A percentile compares a stretch with the other conserved stretches of the same genome.
These are phyloP conservation scores for Arremon brunneinucha DNA, from an alignment of 2,797 vertebrate genomes.

Conservation along the genomic window DNA sequence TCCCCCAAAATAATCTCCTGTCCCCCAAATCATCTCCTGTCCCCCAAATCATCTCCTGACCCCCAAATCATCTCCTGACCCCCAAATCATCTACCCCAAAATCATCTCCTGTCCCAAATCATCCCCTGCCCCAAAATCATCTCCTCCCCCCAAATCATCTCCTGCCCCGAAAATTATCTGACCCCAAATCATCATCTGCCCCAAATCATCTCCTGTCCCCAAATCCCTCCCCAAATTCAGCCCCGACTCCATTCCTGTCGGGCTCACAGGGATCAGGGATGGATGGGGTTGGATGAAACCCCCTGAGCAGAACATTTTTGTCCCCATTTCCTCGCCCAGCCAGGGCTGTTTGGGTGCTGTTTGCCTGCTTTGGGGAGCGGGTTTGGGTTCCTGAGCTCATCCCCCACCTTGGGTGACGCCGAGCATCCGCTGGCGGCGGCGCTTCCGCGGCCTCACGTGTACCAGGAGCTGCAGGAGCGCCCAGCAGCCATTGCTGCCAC, in stretches of 20 bases:
- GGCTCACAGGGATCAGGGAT: fast-evolving
- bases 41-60: no score
- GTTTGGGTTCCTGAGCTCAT: background rate
- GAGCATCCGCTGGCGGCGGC: background rate
- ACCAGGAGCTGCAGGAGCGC: fast-evolving
- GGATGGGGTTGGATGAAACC: background rate
- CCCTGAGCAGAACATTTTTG: fast-evolving
- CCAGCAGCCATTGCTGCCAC: fast-evolving
- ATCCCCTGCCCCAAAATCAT: no score
- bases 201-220: background rate
- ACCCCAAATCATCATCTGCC: no score
- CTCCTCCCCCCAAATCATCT: no score
- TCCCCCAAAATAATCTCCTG: fast-evolving
- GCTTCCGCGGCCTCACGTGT: fast-evolving
- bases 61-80: background rate
- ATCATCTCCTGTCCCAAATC: no score
- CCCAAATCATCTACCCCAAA: background rate
- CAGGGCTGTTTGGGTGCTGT: fast-evolving
- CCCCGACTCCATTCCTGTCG: fast-evolving
- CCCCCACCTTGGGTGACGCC: fast-evolving
- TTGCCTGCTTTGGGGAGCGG: background rate
- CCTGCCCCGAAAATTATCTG: no score
- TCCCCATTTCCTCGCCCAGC: background rate
- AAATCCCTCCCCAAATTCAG: background rate
- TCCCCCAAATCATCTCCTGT: no score